phyloP scores from a whole-genome alignment of 2,888 invertebrate species.

The Flexamia atlantica region DNA sequence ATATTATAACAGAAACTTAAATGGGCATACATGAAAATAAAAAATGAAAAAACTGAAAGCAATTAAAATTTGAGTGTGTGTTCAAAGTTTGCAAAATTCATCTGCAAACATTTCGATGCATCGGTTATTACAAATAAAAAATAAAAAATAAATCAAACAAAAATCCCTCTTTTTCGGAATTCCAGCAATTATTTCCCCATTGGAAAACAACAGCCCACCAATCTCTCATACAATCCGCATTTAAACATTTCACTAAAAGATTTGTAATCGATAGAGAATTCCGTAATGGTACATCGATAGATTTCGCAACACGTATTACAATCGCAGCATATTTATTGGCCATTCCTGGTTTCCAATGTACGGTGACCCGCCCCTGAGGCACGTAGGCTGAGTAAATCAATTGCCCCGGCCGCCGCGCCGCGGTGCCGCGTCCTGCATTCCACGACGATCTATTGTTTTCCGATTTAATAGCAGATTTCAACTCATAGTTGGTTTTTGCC shows the following conservation, averaged over 20 bases:
- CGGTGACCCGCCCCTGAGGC: background rate
- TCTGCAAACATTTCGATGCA: too few species aligned
- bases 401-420: background rate
- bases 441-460: background rate
- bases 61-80: too few species aligned
- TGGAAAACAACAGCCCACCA: background rate
- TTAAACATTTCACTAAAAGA: background rate
- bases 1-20: too few species aligned
- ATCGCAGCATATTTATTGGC: background rate
- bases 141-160: too few species aligned
- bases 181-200: too few species aligned
- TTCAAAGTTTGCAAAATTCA: too few species aligned
- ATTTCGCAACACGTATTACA: conserved; percentile 11
- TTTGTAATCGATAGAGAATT: conserved; percentile 22
- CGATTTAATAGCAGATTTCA: conserved; percentile 18
- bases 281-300: background rate
- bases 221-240: background rate
- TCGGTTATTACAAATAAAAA: too few species aligned
- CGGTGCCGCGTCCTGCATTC: background rate
- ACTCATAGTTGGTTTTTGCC: background rate
- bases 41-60: too few species aligned
- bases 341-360: conserved; percentile 19
- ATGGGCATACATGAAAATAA: too few species aligned
- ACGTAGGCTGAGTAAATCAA: conserved; percentile 23
- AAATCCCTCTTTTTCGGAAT: background rate